Base-by-base conservation (phyloP, 2,113 vertebrate genomes). In the Mohoua ochrocephala region DNA sequence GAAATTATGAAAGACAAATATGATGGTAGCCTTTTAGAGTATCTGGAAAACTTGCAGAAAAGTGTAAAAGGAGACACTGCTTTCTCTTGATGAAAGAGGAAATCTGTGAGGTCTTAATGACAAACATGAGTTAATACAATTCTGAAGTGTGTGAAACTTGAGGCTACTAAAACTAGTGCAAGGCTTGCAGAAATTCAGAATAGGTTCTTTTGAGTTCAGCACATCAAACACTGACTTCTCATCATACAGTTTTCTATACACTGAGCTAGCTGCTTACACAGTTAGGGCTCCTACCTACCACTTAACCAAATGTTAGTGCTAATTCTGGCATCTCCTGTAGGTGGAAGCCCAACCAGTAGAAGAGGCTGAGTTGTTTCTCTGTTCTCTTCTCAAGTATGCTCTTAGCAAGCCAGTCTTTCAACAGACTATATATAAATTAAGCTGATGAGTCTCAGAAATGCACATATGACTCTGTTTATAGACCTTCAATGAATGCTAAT, bases 281-380 rank as follows among this genome's bases (percentile, higher is more conserved):
- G 93, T 74, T 77, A 94, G 21, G 85, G 60, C 63, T 96, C 75
- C 90, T 96, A 77, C 75, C 92, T 84, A 90, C 60, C 82, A 90
- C 79, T 79, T 74, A 83, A 83, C 84, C 90, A 97, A 96, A 91
- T 96, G 92, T 45, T 94, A 59, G 45, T 63, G 47, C 91, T 97
- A 96, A 97, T 97, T 94, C 70, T 78, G 70, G 60, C 11, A 60
- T 59, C 91, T 87, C 37, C 50, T 94, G 95, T 87, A 97, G 95
- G 93, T 96, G 93, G 93, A 44, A 94, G 54, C 59, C 63, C 75
- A 83, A 74, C 50, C 74, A 85, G 39, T 18, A 56, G 71, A 87
- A 87, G 79, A 83, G 69, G 26, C 27, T 70, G 61, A 75, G 78
- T 47, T 95, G 68, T 94, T 94, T 88, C 89, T 91, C 83, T 92